These are phyloP conservation scores for Halcyon smyrnensis DNA, from an alignment of 2,797 vertebrate species.

Conservation along the genomic window DNA sequence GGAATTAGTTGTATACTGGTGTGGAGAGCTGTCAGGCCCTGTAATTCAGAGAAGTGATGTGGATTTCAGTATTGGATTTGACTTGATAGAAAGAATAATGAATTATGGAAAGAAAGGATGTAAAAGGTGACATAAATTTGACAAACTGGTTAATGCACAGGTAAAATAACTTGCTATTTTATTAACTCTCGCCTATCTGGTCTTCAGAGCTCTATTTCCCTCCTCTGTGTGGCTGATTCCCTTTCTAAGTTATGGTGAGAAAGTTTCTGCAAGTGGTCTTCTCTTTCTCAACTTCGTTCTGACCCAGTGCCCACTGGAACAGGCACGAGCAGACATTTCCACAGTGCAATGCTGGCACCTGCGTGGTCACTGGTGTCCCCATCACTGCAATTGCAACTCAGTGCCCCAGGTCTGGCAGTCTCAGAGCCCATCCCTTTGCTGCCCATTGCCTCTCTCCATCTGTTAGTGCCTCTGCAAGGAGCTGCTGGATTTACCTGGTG, in stretches of 20 bases:
- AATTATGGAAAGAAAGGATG: neutral
- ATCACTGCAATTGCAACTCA: neutral
- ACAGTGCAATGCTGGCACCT: fast-evolving
- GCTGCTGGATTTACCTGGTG: neutral
- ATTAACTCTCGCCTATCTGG: neutral
- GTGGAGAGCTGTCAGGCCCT: neutral
- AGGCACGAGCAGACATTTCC: neutral
- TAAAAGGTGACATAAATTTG: neutral
- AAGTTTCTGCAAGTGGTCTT: neutral
- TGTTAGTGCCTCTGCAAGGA: neutral
- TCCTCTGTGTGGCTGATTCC: neutral
- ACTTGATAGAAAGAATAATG: neutral
- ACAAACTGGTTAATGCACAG: neutral
- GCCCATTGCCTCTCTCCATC: neutral
- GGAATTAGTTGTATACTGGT: neutral
- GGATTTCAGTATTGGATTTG: neutral
- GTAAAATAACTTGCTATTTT: neutral
- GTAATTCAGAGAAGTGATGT: neutral
- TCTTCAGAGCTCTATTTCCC: neutral
- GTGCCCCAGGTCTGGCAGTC: neutral
- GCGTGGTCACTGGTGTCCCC: neutral
- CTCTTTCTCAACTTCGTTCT: neutral
- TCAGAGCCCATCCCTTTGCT: neutral
- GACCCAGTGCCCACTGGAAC: neutral
- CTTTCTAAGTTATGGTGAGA: neutral